Evolutionary conservation across 2,113 vertebrate genomes (phyloP), one percentile per base, ranked within the genome.

Genomic region (Microcebus griseorufus): DNA sequence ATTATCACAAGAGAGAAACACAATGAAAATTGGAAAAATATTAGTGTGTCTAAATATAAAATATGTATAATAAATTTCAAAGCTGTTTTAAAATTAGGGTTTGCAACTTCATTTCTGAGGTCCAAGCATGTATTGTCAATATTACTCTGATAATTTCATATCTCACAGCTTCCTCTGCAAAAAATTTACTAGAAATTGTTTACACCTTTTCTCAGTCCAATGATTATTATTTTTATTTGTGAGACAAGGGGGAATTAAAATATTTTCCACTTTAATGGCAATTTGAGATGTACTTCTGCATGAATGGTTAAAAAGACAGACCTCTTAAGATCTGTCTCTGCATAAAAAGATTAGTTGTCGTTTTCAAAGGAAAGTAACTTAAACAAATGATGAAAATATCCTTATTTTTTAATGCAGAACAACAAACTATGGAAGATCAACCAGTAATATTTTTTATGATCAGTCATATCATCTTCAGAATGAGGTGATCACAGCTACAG

Each of bases 171-270:
- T 79, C 79, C 67, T 29, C 48, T 79, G 20, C 29, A 34, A 89
- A 95, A 81, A 76, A 48, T 60, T 32, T 58, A 90, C 0, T 39
- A 88, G 55, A 88, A 88, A 53, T 45, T 78, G 23, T 75, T 85
- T 84, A 95, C 53, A 51, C 7, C 39, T 95, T 86, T 65, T 95
- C 37, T 79, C 20, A 72, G 16, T 39, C 4, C 23, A 75, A 29
- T 86, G 37, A 95, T 82, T 20, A 95, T 78, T 20, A 95, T 73
- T 96, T 97, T 92, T 73, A 64, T 69, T 95, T 89, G 51, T 92
- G 55, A 94, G 88, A 67, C 9, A 45, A 84, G 10, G 29, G 22
- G 51, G 7, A 78, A 51, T 73, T 55, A 76, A 97, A 95, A 70
- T 72, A 73, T 32, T 37, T 92, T 88, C 70, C 16, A 55, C 22